Evolutionary conservation across 2,797 vertebrate genomes (phyloP).

Genomic region (Parambassis ranga): DNA sequence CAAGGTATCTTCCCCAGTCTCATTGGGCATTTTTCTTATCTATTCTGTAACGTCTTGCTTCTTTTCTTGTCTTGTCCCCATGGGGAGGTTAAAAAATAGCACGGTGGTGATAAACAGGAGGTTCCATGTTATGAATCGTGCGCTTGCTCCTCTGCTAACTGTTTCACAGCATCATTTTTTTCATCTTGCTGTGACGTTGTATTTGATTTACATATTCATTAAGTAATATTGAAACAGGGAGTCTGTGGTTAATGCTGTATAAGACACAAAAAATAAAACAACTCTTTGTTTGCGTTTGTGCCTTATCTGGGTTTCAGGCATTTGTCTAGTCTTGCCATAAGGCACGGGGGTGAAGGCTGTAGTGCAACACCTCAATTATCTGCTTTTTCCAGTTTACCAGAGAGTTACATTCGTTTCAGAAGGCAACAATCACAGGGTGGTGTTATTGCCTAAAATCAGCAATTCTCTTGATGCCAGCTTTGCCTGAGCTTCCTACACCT

Average conservation of each 20-base stretch:
- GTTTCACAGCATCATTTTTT: neutral
- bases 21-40: slow-evolving; percentile 27
- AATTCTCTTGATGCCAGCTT: neutral
- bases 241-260: neutral
- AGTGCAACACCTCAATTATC: slow-evolving; percentile 37
- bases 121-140: neutral
- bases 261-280: neutral
- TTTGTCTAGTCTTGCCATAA: neutral
- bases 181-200: neutral
- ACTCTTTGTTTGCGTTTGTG: neutral
- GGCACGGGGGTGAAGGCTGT: neutral
- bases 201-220: neutral
- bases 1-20: neutral
- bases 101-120: neutral
- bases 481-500: neutral
- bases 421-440: neutral
- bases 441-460: slow-evolving; percentile 2
- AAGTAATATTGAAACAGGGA: neutral
- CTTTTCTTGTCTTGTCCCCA: neutral
- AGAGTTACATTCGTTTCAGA: slow-evolving; percentile 23
- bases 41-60: neutral
- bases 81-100: slow-evolving; percentile 9
- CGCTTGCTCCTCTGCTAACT: neutral
- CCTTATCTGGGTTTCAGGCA: neutral
- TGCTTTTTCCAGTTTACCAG: neutral